Base-by-base conservation (phyloP, 2,113 vertebrate species). In the Puma concolor region DNA sequence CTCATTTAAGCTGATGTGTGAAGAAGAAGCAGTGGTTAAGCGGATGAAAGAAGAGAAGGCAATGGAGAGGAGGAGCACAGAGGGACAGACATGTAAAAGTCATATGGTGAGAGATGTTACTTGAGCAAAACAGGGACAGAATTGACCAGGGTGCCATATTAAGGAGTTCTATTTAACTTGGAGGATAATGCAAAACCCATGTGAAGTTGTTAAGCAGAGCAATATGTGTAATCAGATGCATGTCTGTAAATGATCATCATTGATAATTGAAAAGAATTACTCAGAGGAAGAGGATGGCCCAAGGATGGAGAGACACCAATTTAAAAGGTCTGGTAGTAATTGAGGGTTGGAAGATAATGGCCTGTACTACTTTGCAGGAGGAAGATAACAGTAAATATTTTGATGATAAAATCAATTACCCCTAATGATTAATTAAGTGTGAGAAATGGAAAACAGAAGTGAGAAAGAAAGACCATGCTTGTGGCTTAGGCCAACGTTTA, bases 31-130 rank as follows among this genome's bases (percentile, higher is more conserved):
- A 14, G 2, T 44, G 54, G 9, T 79, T 2, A 74, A 88, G 41
- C 4, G 48, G 29, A 16, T 67, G 19, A 17, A 66, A 6, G 41
- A 76, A 4, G 19, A 74, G 19, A 27, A 63, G 19, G 7, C n/a
- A 12, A 1, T 31, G 38, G 1, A 23, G 0, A 27, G 3, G 0
- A 2, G 1, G 41, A 67, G 9, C 17, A 72, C 17, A 87, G 23
- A 72, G 10, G 12, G 13, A 17, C 11, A 7, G 76, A 7, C 1
- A 15, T 19, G 27, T 13, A 25, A 33, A 69, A 54, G 5, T 0
- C 13, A 23, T 1, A 29, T 14, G 7, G 25, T 21, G 2, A 79
- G 41, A 71, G n/a, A 41, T 7, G 5, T 25, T 21, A 15, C 23
- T 50, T 44, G 4, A 71, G 27, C 15, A 5, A 3, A 50, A 4